These are phyloP conservation scores for Cassiopea xamachana DNA, from an alignment of 30 jellyfish, hydroid and myxozoan genomes.

Conservation along the genomic window DNA sequence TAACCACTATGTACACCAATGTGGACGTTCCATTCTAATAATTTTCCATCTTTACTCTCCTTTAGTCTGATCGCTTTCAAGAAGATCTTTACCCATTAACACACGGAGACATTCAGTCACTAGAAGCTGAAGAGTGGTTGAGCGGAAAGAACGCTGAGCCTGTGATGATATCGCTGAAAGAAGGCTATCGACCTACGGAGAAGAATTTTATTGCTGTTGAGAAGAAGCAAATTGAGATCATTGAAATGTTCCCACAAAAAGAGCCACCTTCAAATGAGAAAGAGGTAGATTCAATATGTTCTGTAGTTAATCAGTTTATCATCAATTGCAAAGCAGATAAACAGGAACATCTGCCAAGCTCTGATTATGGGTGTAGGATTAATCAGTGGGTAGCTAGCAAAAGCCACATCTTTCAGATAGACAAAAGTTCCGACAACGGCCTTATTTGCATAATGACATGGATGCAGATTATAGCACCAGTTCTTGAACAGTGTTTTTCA, in stretches of 20 bases:
- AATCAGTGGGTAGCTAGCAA: too few relatives aligned
- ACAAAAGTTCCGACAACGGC: too few relatives aligned
- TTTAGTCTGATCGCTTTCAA: conserved; percentile 84
- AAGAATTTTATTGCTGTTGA: conserved; percentile 72
- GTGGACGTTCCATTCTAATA: not conserved
- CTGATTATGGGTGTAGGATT: too few relatives aligned
- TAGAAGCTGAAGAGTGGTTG: conserved; percentile 90
- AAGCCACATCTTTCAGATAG: too few relatives aligned
- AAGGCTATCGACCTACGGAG: conserved; percentile 81
- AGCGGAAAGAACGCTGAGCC: conserved; percentile 83
- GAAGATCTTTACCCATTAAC: conserved; percentile 85
- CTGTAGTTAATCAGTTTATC: not conserved
- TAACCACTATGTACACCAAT: not conserved
- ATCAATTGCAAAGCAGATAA: not conserved
- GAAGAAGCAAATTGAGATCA: conserved; percentile 32
- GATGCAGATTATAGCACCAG: too few relatives aligned
- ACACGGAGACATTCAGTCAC: conserved; percentile 90
- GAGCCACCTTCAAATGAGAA: conserved; percentile 87
- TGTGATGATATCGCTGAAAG: conserved; percentile 75
- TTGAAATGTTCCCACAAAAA: conserved; percentile 45
- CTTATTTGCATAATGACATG: too few relatives aligned
- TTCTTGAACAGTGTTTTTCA: too few relatives aligned
- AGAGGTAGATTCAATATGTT: conserved; percentile 68
- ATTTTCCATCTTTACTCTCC: not conserved
- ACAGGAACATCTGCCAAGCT: too few relatives aligned